These are phyloP conservation scores for Phlogophora meticulosa DNA, from an alignment of 2,888 invertebrate species.

Conservation along the genomic window DNA sequence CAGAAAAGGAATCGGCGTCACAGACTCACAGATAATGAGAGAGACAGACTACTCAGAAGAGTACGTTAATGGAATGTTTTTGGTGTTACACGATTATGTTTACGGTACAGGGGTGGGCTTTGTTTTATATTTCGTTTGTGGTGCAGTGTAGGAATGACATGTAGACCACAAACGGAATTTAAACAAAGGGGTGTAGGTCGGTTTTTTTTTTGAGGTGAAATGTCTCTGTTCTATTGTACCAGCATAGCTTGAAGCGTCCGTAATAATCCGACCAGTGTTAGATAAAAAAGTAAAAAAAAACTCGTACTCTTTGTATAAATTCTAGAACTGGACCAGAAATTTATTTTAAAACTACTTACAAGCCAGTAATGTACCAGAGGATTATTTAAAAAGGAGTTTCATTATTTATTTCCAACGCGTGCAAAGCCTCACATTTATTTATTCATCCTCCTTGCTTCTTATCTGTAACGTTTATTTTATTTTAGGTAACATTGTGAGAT, in stretches of 20 bases:
- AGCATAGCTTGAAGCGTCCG: conserved; percentile 5
- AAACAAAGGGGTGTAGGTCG: conserved; percentile 37
- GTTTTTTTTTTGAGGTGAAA: conserved; percentile 17
- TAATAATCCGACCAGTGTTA: conserved; percentile 28
- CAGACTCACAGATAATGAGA: conserved; percentile 83
- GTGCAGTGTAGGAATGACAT: conserved; percentile 48
- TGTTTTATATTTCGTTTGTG: conserved; percentile 53
- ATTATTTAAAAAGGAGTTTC: conserved; percentile 25
- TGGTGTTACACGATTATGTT: conserved; percentile 55
- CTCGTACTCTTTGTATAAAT: conserved; percentile 2
- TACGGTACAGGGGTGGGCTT: conserved; percentile 17
- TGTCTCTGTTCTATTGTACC: conserved; percentile 18
- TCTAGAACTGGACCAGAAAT: conserved; percentile 12
- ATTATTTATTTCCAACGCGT: conserved; percentile 49
- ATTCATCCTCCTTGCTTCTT: conserved; percentile 38
- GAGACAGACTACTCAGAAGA: conserved; percentile 62
- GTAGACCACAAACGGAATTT: conserved; percentile 58
- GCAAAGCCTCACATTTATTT: conserved; percentile 43
- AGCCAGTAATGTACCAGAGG: conserved; percentile 18
- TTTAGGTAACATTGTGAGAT: conserved; percentile 41
- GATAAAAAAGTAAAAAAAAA: not conserved
- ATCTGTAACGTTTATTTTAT: conserved; percentile 49
- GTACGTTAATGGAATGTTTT: conserved; percentile 61
- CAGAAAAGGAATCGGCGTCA: conserved; percentile 83
- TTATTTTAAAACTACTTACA: conserved; percentile 29